These are phyloP conservation scores for Diplolepis rosae DNA, from an alignment of 2,888 invertebrate species.

Conservation along the genomic window DNA sequence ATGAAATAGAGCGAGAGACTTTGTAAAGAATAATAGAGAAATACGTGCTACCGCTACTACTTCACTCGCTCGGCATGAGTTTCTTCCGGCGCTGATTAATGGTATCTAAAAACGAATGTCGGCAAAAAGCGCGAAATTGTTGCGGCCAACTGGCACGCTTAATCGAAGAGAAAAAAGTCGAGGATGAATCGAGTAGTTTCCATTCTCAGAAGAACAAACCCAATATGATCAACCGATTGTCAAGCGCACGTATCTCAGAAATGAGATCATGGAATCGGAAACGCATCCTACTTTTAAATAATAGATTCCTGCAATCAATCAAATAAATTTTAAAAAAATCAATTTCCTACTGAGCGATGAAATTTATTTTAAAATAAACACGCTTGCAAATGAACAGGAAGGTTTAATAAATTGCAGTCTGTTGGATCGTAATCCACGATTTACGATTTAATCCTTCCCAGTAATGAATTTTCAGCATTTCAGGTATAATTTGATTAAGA, in stretches of 20 bases:
- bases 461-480: not conserved
- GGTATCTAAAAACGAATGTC: conserved; percentile 3
- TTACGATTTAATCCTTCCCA: not conserved
- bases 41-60: not conserved
- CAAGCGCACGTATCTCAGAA: not conserved
- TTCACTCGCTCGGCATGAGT: not conserved
- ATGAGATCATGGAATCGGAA: not conserved
- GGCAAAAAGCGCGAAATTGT: conserved; percentile 11
- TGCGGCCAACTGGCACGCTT: conserved; percentile 22
- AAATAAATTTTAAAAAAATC: too few relatives aligned
- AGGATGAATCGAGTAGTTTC: conserved; percentile 7
- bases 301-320: too few relatives aligned
- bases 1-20: conserved; percentile 3
- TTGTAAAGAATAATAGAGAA: not conserved
- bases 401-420: too few relatives aligned
- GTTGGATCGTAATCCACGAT: too few relatives aligned
- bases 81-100: conserved; percentile 5
- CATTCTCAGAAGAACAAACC: not conserved
- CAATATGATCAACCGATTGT: conserved; percentile 3
- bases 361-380: too few relatives aligned
- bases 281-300: not conserved
- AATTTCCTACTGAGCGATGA: too few relatives aligned
- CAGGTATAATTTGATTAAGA: not conserved
- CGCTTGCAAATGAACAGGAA: too few relatives aligned
- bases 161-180: not conserved